Evolutionary conservation across 2,797 vertebrate genomes (phyloP), one percentile per base, ranked within the genome.

Genomic region (Thripadectes ignobilis): DNA sequence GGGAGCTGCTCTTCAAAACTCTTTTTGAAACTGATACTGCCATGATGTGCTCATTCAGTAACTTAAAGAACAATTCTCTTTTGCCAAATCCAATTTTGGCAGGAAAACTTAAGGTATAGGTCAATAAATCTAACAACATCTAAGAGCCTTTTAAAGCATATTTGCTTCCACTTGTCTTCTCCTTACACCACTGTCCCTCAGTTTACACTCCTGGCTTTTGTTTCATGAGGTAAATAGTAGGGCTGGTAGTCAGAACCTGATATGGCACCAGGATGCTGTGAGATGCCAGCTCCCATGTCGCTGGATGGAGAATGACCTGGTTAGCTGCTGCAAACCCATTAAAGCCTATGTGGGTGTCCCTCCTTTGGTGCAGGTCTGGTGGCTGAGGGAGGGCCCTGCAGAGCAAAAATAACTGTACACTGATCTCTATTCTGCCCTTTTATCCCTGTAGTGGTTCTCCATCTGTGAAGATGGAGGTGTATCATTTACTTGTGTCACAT

Each of bases 31-130:
- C 74, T 46, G 23, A 54, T 77, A 71, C 6, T 88, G 52, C 57
- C 74, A 46, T 0, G 2, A 34, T 71, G 48, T 29, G n/a, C 63
- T 79, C 52, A 54, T 41, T 76, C 20, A n/a, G 32, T 43, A 61
- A 61, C 72, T 77, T 43, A 46, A 85, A 77, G 74, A 51, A 51
- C 45, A 79, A 63, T n/a, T 36, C 4, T 63, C 38, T 87, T 85
- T 87, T 85, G 74, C 43, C 66, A 94, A 90, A 48, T 38, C 38
- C 55, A 92, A 84, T 82, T 77, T 95, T 94, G 77, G 57, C 84
- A 87, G 57, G 32, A 89, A 89, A 93, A 58, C 71, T 39, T 54
- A 89, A 32, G 57, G 20, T 85, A 49, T 18, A 83, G 51, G 18
- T 51, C 89, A 92, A 79, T 90, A 86, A 93, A 89, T 87, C 67